Conservation (phyloP, 2,888 invertebrate species). For the Andrena haemorrhoa region DNA sequence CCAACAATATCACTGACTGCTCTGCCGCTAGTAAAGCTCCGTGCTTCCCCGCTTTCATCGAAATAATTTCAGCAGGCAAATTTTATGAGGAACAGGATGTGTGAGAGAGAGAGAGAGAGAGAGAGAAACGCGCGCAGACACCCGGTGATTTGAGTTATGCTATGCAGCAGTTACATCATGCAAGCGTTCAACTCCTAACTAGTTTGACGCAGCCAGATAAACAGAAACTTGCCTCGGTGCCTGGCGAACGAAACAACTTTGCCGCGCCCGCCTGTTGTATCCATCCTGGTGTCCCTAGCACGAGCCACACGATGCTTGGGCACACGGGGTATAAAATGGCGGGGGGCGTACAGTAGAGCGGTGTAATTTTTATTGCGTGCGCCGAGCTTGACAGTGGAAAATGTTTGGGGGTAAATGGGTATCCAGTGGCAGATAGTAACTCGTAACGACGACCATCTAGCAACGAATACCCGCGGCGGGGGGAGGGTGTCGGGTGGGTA, state of each 20-base stretch:
- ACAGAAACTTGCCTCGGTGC: conserved; percentile 41
- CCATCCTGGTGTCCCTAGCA: conserved; percentile 5
- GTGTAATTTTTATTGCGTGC: neutral
- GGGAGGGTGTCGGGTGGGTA: no score
- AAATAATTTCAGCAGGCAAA: conserved; percentile 8
- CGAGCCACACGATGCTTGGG: neutral
- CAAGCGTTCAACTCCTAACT: conserved; percentile 40
- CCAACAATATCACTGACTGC: no score
- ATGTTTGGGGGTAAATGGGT: neutral
- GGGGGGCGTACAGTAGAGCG: neutral
- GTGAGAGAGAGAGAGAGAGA: neutral
- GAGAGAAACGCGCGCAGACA: neutral
- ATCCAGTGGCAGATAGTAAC: neutral
- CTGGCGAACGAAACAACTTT: conserved; percentile 20
- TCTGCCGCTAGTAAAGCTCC: neutral
- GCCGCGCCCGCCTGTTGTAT: conserved; percentile 12
- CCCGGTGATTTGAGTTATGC: conserved; percentile 36
- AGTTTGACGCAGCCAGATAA: conserved; percentile 45
- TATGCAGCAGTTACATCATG: conserved; percentile 23
- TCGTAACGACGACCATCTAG: no score
- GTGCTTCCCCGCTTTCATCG: neutral
- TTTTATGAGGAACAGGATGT: neutral
- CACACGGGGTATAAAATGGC: neutral
- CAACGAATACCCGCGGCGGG: no score
- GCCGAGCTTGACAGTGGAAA: neutral